phyloP scores from a whole-genome alignment of 2,888 invertebrate genomes.

The Callosobruchus maculatus region DNA sequence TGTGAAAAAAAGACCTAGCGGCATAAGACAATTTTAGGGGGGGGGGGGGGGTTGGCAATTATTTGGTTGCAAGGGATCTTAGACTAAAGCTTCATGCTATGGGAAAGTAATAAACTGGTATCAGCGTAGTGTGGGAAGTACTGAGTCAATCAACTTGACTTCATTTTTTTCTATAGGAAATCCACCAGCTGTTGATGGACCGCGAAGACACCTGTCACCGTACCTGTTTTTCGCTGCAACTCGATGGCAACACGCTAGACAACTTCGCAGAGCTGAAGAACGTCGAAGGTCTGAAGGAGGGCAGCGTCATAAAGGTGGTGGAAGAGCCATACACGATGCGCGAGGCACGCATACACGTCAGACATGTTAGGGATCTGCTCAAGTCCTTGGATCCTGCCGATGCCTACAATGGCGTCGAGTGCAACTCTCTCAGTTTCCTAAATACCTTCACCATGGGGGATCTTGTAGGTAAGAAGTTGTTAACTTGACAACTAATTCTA shows the following conservation, averaged over 20 bases:
- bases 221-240: conserved; percentile 95
- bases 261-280: conserved; percentile 97
- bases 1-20: no score
- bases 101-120: no score
- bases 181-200: conserved; percentile 97
- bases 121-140: no score
- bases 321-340: conserved; percentile 98
- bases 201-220: conserved; percentile 97
- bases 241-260: conserved; percentile 90
- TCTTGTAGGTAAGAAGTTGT: conserved; percentile 60
- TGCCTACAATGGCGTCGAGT: conserved; percentile 93
- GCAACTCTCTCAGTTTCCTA: conserved; percentile 91
- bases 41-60: no score
- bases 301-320: conserved; percentile 86
- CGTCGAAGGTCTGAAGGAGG: conserved; percentile 92
- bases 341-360: conserved; percentile 95
- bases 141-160: no score
- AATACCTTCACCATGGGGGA: conserved; percentile 92
- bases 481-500: no score
- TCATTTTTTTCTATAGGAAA: conserved; percentile 57
- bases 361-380: conserved; percentile 93
- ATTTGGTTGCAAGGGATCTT: no score
- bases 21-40: no score
- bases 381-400: conserved; percentile 94
- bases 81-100: no score